These are phyloP conservation scores for Bergia puertoricense DNA, from an alignment of 92 coral and sea anemone species.

Conservation along the genomic window DNA sequence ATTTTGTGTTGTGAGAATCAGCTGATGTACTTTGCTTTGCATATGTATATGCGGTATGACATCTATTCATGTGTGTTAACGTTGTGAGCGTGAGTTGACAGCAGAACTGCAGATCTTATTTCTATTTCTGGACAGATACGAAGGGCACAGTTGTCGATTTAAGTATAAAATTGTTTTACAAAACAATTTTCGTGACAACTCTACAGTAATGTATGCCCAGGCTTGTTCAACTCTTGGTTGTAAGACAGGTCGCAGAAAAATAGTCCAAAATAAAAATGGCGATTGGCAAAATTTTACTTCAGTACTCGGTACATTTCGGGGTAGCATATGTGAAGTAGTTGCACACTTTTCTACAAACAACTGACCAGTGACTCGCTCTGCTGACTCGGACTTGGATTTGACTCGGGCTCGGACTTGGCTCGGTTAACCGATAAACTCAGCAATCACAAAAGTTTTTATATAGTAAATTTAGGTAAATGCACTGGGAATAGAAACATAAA, in stretches of 20 bases:
- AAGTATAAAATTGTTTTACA: background rate
- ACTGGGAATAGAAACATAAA: too few relatives aligned
- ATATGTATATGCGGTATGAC: too few relatives aligned
- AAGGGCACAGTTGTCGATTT: too few relatives aligned
- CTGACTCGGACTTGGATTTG: background rate
- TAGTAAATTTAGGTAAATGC: too few relatives aligned
- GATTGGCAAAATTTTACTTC: background rate
- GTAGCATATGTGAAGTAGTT: background rate
- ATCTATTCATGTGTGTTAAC: too few relatives aligned
- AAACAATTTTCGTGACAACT: background rate
- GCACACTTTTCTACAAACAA: background rate
- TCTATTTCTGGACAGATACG: too few relatives aligned
- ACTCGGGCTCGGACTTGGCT: background rate
- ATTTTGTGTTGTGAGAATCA: too few relatives aligned
- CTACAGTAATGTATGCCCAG: background rate
- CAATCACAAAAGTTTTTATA: too few relatives aligned
- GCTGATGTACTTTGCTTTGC: too few relatives aligned
- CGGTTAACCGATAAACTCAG: constrained; percentile 7
- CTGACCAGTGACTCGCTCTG: constrained; percentile 1
- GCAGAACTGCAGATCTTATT: too few relatives aligned
- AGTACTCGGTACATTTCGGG: constrained; percentile 1
- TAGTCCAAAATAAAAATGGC: background rate
- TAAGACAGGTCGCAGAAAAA: constrained; percentile 6
- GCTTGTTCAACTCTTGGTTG: background rate
- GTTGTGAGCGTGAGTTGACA: too few relatives aligned